Conservation (phyloP, 2,888 invertebrate genomes). For the Oscheius sp. region DNA sequence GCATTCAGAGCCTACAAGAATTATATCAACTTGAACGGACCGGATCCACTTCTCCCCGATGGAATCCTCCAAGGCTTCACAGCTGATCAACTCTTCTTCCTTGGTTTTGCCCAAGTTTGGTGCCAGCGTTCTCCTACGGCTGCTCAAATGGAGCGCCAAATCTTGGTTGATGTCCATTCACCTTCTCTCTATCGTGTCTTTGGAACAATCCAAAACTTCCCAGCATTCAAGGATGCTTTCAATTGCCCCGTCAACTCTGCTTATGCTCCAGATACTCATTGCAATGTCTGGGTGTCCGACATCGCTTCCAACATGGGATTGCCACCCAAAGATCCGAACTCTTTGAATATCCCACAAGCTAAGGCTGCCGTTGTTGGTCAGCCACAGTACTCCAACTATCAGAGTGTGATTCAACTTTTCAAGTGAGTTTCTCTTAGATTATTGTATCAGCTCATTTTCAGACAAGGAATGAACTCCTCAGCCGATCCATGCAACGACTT, state of each 20-base stretch:
- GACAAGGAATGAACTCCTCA: conserved; percentile 40
- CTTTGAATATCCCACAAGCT: conserved; percentile 11
- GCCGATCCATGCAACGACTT: conserved; percentile 64
- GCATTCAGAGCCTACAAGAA: conserved; percentile 64
- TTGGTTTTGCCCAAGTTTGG: conserved; percentile 59
- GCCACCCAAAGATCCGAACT: not conserved
- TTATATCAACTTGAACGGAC: conserved; percentile 52
- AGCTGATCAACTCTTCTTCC: conserved; percentile 60
- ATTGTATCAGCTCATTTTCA: not conserved
- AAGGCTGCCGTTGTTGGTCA: not conserved
- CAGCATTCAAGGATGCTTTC: conserved; percentile 67
- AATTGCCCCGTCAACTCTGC: conserved; percentile 57
- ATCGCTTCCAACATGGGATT: conserved; percentile 23
- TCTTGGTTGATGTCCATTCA: conserved; percentile 54
- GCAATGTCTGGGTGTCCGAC: conserved; percentile 61
- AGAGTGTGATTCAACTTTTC: conserved; percentile 31
- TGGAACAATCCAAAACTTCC: conserved; percentile 64
- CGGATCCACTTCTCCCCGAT: conserved; percentile 61
- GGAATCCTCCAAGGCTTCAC: conserved; percentile 43
- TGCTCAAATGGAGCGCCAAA: conserved; percentile 35
- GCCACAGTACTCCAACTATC: conserved; percentile 27
- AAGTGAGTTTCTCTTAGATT: conserved; percentile 12
- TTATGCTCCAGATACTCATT: conserved; percentile 59
- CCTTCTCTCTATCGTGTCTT: conserved; percentile 57
- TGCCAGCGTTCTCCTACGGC: conserved; percentile 42